A percentile compares a stretch with the other conserved stretches of the same genome.
These are phyloP conservation scores for Olivierus martensii DNA, from an alignment of 1,140 invertebrate species.

Conservation along the genomic window DNA sequence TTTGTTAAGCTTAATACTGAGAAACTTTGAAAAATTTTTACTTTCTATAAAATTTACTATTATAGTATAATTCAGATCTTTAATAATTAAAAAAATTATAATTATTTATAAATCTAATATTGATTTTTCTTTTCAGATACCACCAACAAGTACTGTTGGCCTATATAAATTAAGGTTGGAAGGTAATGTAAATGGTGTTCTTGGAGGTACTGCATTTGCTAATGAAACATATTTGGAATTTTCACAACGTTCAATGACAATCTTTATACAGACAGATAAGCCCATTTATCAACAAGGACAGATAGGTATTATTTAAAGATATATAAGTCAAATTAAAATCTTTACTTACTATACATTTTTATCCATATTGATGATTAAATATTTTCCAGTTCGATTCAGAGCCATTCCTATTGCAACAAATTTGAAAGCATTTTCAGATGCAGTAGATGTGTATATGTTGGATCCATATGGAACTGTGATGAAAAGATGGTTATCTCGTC, in stretches of 20 bases:
- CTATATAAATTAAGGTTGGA: slow-evolving; percentile 75
- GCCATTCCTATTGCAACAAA: slow-evolving; percentile 79
- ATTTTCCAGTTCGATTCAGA: slow-evolving; percentile 55
- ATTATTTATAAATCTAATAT: too few relatives aligned
- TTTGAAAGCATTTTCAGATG: slow-evolving; percentile 68
- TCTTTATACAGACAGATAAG: slow-evolving; percentile 90
- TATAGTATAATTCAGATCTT: too few relatives aligned
- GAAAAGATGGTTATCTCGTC: slow-evolving; percentile 75
- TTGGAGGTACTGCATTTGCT: slow-evolving; percentile 67
- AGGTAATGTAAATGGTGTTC: slow-evolving; percentile 65
- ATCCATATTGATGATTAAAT: neutral
- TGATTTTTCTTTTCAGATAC: slow-evolving; percentile 43
- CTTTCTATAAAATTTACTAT: too few relatives aligned
- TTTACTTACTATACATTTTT: neutral
- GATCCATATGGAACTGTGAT: slow-evolving; percentile 74
- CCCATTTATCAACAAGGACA: slow-evolving; percentile 89
- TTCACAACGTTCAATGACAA: slow-evolving; percentile 80
- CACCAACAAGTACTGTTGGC: slow-evolving; percentile 61
- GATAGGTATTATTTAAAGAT: slow-evolving; percentile 41
- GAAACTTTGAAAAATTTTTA: too few relatives aligned
- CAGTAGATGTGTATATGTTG: slow-evolving; percentile 77
- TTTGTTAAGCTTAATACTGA: too few relatives aligned
- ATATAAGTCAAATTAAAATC: neutral
- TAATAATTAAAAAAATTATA: too few relatives aligned
- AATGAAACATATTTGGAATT: slow-evolving; percentile 67